These are phyloP conservation scores for Brienomyrus longianalis DNA, from an alignment of 2,113 vertebrate species.

Conservation along the genomic window DNA sequence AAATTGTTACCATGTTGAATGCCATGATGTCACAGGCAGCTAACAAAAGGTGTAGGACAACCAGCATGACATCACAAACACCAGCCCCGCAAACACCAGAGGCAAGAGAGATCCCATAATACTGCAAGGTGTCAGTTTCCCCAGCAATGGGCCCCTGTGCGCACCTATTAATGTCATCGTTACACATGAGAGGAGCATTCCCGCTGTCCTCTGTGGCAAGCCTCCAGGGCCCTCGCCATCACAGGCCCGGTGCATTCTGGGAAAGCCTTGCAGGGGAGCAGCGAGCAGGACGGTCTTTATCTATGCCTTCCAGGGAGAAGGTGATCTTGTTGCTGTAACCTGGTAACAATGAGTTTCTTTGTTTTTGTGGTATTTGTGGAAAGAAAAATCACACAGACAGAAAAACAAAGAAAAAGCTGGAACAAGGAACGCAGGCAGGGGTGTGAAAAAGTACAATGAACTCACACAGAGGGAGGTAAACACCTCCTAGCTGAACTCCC, in stretches of 20 bases:
- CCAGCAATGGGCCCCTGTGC: slow-evolving; percentile 26
- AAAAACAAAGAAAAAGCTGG: background rate
- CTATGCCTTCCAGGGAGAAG: background rate
- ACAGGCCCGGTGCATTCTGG: background rate
- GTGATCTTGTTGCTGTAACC: background rate
- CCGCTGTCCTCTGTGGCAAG: slow-evolving; percentile 30
- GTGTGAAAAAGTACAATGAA: background rate
- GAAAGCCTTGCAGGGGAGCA: background rate
- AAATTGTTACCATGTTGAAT: background rate
- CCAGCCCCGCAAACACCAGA: slow-evolving; percentile 31
- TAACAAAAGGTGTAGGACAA: slow-evolving; percentile 28
- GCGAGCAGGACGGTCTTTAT: background rate
- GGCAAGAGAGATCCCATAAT: slow-evolving; percentile 36
- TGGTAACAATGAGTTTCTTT: background rate
- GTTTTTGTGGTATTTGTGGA: background rate
- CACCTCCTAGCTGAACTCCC: background rate
- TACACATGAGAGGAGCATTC: slow-evolving; percentile 34
- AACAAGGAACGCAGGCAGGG: background rate
- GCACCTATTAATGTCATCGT: slow-evolving; percentile 39
- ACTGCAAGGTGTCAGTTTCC: slow-evolving; percentile 39
- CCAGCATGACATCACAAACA: slow-evolving; percentile 26
- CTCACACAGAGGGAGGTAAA: background rate
- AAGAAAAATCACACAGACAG: background rate
- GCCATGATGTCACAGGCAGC: background rate
- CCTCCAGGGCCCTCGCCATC: slow-evolving; percentile 26